Conservation (phyloP, 2,888 invertebrate genomes). For the Tryphoninae sp. region DNA sequence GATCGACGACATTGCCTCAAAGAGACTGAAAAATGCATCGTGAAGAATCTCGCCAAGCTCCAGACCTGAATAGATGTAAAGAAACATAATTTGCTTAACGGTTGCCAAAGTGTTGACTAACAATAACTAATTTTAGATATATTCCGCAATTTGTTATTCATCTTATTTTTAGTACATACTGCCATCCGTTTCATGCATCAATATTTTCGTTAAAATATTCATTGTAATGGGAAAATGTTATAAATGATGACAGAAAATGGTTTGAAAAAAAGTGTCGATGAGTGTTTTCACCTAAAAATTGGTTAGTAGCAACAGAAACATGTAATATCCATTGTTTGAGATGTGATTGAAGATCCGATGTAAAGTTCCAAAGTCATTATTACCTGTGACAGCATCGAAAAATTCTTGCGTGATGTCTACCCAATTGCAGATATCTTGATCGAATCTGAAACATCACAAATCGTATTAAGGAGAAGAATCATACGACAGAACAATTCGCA, state of each 20-base stretch:
- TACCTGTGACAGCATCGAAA: conserved; percentile 85
- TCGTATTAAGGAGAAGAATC: conserved; percentile 48
- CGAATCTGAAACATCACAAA: conserved; percentile 71
- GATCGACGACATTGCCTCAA: conserved; percentile 99
- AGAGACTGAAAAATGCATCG: conserved; percentile 94
- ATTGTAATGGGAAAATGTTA: too few relatives aligned
- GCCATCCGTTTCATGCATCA: too few relatives aligned
- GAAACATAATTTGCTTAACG: neutral
- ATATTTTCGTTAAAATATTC: too few relatives aligned
- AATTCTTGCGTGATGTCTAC: conserved; percentile 87
- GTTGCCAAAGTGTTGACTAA: neutral
- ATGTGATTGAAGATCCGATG: neutral
- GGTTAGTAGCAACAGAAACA: neutral
- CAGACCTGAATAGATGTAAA: conserved; percentile 84
- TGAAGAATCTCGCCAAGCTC: conserved; percentile 95
- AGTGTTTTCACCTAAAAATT: neutral
- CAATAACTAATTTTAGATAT: neutral
- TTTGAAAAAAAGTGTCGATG: too few relatives aligned
- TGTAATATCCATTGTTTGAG: neutral
- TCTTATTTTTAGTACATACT: too few relatives aligned
- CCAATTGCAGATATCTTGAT: conserved; percentile 85
- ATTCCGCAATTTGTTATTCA: too few relatives aligned
- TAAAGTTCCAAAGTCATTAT: conserved; percentile 58
- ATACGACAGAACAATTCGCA: conserved; percentile 24
- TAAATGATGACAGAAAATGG: too few relatives aligned